phyloP scores from a whole-genome alignment of 1,140 invertebrate species.

The Heliothis virescens region DNA sequence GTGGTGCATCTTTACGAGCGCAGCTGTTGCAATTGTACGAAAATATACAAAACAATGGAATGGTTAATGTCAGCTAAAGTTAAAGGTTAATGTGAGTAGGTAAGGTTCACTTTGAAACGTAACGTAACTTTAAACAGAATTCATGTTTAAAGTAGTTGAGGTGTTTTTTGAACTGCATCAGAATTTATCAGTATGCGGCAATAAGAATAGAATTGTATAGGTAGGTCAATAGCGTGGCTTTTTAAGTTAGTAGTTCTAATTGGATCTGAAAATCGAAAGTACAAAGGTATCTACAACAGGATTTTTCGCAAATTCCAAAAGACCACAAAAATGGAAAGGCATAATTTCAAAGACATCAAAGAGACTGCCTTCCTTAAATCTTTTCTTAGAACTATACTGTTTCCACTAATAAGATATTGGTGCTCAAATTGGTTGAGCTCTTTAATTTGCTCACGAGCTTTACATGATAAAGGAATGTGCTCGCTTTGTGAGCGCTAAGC shows the following conservation, averaged over 20 bases:
- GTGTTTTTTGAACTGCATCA: no score
- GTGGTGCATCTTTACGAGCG: constrained; percentile 45
- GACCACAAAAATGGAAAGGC: not conserved
- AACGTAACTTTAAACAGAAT: not conserved
- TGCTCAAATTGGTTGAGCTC: constrained; percentile 29
- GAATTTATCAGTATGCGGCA: no score
- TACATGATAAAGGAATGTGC: constrained; percentile 44
- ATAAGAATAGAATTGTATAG: no score
- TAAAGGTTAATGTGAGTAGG: not conserved
- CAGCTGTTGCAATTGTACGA: constrained; percentile 32
- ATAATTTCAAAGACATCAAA: not conserved
- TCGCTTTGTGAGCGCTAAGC: constrained; percentile 32
- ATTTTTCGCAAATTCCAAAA: no score
- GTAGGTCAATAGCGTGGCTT: no score
- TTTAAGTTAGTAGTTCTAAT: no score
- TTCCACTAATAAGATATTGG: constrained; percentile 31
- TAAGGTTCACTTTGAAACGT: not conserved
- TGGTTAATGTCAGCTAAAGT: not conserved
- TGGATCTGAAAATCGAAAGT: no score
- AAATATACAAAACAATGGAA: constrained; percentile 49
- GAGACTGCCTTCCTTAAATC: not conserved
- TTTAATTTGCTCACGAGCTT: constrained; percentile 44
- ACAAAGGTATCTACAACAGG: no score
- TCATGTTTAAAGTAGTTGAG: not conserved
- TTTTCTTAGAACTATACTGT: not conserved